A percentile compares a stretch with the other conserved stretches of the same genome.
Conservation (phyloP, 2,113 vertebrate species). For the Ammodramus savannarum region DNA sequence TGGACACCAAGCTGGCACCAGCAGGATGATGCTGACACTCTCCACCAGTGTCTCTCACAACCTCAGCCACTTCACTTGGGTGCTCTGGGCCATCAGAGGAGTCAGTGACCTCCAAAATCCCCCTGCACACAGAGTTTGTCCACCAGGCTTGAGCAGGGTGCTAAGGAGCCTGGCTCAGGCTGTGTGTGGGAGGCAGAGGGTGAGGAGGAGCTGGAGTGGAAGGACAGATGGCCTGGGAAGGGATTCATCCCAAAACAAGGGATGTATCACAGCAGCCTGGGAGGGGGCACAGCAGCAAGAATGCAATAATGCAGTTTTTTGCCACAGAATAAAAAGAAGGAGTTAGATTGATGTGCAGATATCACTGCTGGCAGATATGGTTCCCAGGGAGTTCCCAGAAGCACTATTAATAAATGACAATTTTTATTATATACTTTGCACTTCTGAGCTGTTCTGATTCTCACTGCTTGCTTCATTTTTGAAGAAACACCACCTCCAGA, state of each 20-base stretch:
- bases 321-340: neutral
- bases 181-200: neutral
- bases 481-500: neutral
- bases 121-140: neutral
- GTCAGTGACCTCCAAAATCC: neutral
- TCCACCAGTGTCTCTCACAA: neutral
- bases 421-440: neutral
- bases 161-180: neutral
- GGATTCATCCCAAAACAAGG: neutral
- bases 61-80: neutral
- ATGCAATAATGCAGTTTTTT: neutral
- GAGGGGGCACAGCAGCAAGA: neutral
- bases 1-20: neutral
- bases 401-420: slow-evolving; percentile 7
- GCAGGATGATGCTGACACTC: accelerated
- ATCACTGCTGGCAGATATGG: neutral
- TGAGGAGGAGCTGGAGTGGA: neutral
- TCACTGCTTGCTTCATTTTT: neutral
- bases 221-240: neutral
- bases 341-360: neutral
- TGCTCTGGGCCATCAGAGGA: neutral
- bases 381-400: slow-evolving; percentile 17
- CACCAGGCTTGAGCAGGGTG: neutral
- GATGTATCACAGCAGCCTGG: neutral
- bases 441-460: neutral